A percentile compares a stretch with the other conserved stretches of the same genome.
Evolutionary conservation across 1,140 invertebrate species (phyloP).

Genomic region (Drosophila pseudoananassae): DNA sequence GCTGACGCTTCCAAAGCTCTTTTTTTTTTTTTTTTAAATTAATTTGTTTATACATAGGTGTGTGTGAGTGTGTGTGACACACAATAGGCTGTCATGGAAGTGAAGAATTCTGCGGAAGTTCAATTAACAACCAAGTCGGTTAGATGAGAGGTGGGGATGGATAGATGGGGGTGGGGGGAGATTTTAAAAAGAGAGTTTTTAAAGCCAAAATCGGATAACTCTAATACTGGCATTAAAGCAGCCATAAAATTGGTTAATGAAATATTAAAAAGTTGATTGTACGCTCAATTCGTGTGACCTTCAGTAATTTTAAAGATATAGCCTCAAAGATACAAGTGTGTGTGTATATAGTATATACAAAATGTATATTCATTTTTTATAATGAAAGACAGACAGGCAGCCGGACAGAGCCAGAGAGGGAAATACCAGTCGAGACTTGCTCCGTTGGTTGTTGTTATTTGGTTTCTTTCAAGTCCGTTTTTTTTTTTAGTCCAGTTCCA

Average conservation of each 20-base stretch:
- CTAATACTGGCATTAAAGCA: slow-evolving; percentile 13
- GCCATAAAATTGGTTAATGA: slow-evolving; percentile 47
- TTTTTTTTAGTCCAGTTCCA: slow-evolving; percentile 71
- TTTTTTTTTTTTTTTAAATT: slow-evolving; percentile 3
- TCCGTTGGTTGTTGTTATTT: slow-evolving; percentile 36
- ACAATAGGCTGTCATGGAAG: slow-evolving; percentile 35
- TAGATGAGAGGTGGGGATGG: slow-evolving; percentile 15
- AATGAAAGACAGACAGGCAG: slow-evolving; percentile 46
- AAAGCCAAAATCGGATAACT: neutral
- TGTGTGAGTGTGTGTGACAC: slow-evolving; percentile 14
- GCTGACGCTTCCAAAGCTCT: slow-evolving; percentile 30
- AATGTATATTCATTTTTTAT: slow-evolving; percentile 66
- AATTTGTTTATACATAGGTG: neutral
- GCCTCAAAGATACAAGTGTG: slow-evolving; percentile 48
- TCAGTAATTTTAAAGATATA: slow-evolving; percentile 77
- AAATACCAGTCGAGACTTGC: slow-evolving; percentile 37
- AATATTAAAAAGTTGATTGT: slow-evolving; percentile 76
- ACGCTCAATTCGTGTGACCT: slow-evolving; percentile 75
- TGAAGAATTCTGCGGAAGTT: slow-evolving; percentile 62
- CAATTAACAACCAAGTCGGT: slow-evolving; percentile 53
- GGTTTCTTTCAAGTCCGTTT: slow-evolving; percentile 69
- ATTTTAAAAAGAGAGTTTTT: slow-evolving; percentile 3
- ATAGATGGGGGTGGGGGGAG: neutral
- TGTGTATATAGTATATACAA: slow-evolving; percentile 53
- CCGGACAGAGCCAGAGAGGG: neutral